phyloP scores from a whole-genome alignment of 2,888 invertebrate genomes.

The Perizoma flavofasciatum region DNA sequence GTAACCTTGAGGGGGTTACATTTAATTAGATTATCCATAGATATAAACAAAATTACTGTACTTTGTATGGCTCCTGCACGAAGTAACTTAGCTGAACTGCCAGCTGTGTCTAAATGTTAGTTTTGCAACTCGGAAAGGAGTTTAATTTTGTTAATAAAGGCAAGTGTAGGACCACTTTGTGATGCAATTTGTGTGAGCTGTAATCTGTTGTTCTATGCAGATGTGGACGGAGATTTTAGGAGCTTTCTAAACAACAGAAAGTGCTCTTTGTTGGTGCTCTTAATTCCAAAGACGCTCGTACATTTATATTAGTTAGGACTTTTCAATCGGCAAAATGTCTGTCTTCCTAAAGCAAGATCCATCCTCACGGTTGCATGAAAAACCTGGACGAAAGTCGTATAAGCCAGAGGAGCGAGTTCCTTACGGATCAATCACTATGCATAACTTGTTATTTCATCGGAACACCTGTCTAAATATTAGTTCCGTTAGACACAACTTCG shows the following conservation, averaged over 20 bases:
- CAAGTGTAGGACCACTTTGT: slow-evolving; percentile 24
- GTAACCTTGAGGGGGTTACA: too few species aligned
- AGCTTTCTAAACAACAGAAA: not conserved
- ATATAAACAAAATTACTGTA: not conserved
- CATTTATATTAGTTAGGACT: not conserved
- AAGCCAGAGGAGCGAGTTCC: too few species aligned
- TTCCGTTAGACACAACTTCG: too few species aligned
- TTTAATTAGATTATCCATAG: too few species aligned
- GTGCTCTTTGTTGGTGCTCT: not conserved
- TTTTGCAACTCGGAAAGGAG: slow-evolving; percentile 27
- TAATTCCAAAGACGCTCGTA: not conserved
- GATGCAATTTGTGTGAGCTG: slow-evolving; percentile 25
- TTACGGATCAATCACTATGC: too few species aligned
- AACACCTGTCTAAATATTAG: too few species aligned
- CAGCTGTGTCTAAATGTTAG: slow-evolving; percentile 13
- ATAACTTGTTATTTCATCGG: too few species aligned
- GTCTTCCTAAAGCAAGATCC: too few species aligned
- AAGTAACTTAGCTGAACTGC: slow-evolving; percentile 6
- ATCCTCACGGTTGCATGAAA: too few species aligned
- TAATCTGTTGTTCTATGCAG: slow-evolving; percentile 23
- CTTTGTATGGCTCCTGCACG: not conserved
- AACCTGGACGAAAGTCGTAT: too few species aligned
- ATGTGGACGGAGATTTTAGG: slow-evolving; percentile 1
- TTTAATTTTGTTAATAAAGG: slow-evolving; percentile 36
- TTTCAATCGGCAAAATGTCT: too few species aligned